A percentile compares a stretch with the other conserved stretches of the same genome.
These are phyloP conservation scores for Zaprionus kolodkinae DNA, from an alignment of 1,140 invertebrate genomes.

Conservation along the genomic window DNA sequence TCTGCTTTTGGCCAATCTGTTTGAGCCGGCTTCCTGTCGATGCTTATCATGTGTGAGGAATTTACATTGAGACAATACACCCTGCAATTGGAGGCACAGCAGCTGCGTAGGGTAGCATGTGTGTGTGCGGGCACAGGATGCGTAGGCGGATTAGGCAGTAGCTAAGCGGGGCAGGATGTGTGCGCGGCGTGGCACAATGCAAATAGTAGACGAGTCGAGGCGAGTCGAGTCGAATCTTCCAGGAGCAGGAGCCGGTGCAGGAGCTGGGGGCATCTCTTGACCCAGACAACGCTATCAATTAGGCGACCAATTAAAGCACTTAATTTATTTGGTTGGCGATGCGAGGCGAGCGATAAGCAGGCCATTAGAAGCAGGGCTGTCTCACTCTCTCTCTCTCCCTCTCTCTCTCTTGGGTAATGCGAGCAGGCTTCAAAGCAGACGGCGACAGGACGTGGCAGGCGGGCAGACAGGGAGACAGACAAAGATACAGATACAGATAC, in stretches of 20 bases:
- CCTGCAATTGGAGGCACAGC: constrained; percentile 50
- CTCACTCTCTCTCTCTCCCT: too few species aligned
- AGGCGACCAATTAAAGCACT: constrained; percentile 50
- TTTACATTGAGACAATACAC: constrained; percentile 52
- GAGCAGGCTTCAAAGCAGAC: constrained; percentile 45
- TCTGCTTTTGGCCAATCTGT: constrained; percentile 57
- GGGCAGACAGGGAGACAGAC: background rate
- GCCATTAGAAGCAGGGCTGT: constrained; percentile 39
- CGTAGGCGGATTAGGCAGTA: constrained; percentile 46
- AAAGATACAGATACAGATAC: constrained; percentile 4
- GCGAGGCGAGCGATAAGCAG: constrained; percentile 37
- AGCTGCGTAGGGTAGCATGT: constrained; percentile 30
- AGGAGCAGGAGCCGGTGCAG: background rate
- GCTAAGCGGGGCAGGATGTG: constrained; percentile 33
- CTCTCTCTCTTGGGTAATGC: constrained; percentile 18
- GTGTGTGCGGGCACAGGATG: constrained; percentile 47
- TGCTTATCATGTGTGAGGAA: constrained; percentile 63
- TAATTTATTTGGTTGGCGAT: constrained; percentile 50
- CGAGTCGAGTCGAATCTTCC: background rate
- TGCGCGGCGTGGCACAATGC: constrained; percentile 13
- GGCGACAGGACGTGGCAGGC: constrained; percentile 35
- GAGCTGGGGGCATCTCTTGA: background rate
- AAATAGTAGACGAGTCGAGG: background rate
- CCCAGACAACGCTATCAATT: constrained; percentile 46
- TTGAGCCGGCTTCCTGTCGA: constrained; percentile 62